Evolutionary conservation across 2,113 vertebrate species (phyloP), one percentile per base, ranked within the genome.

Genomic region (Neofelis nebulosa): DNA sequence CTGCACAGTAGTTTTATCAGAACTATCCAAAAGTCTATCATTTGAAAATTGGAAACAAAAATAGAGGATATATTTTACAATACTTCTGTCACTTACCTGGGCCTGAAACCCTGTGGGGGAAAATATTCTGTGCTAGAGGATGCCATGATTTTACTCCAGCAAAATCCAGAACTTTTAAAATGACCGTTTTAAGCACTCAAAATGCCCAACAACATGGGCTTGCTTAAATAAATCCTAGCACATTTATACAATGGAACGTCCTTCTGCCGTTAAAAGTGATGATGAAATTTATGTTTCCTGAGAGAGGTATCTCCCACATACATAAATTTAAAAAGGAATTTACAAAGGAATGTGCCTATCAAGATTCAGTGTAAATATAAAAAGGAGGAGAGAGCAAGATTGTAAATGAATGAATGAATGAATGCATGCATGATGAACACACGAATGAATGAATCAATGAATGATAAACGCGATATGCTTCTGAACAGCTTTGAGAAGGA

Each of bases 21-120:
- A 94, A 95, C 0, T 80, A 25, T 96, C 80, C 33, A 87, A 96
- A 52, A 65, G 19, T 87, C 86, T 82, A 55, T 91, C 78, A 71
- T 84, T 96, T 96, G 38, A 41, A 96, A 97, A 97, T 91, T 38
- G 41, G 16, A 97, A 68, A 71, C 11, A 45, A 91, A 96, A 82
- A 69, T 19, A 92, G 36, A 95, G 81, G 57, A 90, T 84, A 57
- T 45, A 68, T 93, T 97, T 93, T 73, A 86, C 19, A 74, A 10
- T 82, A 92, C 16, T 13, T 82, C 13, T 81, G 38, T 73, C 91
- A 79, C 25, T 92, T 97, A 80, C 18, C 61, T 29, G 11, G 45
- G 19, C 50, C 85, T 86, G 66, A 97, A 97, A 85, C 63, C 85
- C 76, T 52, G 23, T 7, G 12, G 7, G 3, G 61, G 8, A 6